Conservation (phyloP, 2,113 vertebrate genomes). For the Brachypteracias leptosomus region DNA sequence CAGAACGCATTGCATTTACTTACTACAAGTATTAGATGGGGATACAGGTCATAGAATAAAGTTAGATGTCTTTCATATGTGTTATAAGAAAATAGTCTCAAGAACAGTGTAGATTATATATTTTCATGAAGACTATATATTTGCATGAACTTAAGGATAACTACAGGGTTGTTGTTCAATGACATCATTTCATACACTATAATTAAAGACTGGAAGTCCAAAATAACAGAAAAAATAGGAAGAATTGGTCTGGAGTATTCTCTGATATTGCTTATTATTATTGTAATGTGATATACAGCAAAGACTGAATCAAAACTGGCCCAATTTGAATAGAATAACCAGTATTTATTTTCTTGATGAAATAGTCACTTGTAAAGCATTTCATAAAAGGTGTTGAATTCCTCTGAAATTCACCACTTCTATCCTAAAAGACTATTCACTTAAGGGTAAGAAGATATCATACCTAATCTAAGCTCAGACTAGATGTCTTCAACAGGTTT, state of each 20-base stretch:
- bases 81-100: background rate
- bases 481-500: background rate
- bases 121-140: background rate
- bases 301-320: background rate
- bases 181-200: background rate
- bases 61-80: background rate
- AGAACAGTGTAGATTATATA: background rate
- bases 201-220: background rate
- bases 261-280: background rate
- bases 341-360: background rate
- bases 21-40: background rate
- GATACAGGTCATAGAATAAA: background rate
- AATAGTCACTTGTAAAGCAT: background rate
- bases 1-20: background rate
- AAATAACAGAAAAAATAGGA: background rate
- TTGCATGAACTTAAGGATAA: background rate
- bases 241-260: background rate
- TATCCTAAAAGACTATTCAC: background rate
- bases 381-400: background rate
- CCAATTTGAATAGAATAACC: background rate
- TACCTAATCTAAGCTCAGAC: background rate
- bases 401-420: background rate
- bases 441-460: background rate
- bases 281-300: background rate
- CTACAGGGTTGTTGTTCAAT: background rate